These are phyloP conservation scores for Percopsis transmontana DNA, from an alignment of 2,113 vertebrate species.

Conservation along the genomic window DNA sequence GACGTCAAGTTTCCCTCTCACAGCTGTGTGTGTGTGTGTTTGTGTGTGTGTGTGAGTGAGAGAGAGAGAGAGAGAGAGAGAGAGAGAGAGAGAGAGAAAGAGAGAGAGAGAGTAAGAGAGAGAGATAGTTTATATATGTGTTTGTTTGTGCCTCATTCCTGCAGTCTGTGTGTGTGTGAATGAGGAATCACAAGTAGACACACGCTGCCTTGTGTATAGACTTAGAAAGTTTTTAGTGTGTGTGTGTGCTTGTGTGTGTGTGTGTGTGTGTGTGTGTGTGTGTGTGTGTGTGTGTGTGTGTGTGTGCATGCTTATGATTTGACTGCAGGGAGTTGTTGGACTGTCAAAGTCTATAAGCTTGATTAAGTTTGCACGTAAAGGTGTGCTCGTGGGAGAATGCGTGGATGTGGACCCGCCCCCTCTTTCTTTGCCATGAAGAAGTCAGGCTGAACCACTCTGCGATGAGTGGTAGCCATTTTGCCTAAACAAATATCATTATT, in stretches of 20 bases:
- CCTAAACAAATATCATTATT: neutral
- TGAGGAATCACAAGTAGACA: slow-evolving; percentile 34
- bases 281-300: neutral
- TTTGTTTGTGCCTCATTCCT: slow-evolving; percentile 22
- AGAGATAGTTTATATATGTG: slow-evolving; percentile 14
- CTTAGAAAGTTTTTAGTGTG: slow-evolving; percentile 53
- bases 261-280: neutral
- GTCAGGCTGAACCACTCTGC: neutral
- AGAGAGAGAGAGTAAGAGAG: neutral
- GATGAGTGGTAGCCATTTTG: neutral
- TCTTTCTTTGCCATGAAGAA: neutral
- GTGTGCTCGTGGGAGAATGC: neutral
- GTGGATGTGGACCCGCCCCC: neutral
- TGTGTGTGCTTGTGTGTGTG: neutral
- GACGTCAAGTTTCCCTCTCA: slow-evolving; percentile 84
- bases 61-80: too few species aligned
- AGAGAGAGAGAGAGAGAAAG: too few species aligned
- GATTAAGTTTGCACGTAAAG: slow-evolving; percentile 35
- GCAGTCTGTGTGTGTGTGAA: slow-evolving; percentile 13
- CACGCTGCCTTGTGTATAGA: slow-evolving; percentile 54
- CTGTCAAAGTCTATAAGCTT: slow-evolving; percentile 43
- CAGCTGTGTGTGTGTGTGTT: slow-evolving; percentile 72
- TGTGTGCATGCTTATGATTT: neutral
- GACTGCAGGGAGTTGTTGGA: slow-evolving; percentile 2
- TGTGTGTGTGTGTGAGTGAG: slow-evolving; percentile 26